A percentile compares a stretch with the other conserved stretches of the same genome.
Conservation (phyloP, 2,888 invertebrate species). For the Litoditis marina region DNA sequence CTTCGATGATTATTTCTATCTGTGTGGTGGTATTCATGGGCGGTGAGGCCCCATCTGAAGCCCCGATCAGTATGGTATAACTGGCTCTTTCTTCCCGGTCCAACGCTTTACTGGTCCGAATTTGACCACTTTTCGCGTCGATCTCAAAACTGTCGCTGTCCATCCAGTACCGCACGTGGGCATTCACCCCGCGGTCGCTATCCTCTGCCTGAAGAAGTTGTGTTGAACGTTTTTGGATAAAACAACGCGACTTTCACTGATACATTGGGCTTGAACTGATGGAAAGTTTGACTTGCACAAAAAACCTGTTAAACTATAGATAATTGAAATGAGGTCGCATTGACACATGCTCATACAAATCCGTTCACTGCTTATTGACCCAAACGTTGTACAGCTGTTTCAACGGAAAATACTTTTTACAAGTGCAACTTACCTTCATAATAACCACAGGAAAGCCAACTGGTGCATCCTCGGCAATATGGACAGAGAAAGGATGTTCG, state of each 20-base stretch:
- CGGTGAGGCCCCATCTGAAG: conserved; percentile 86
- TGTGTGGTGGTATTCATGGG: conserved; percentile 87
- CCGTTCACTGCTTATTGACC: too few species aligned
- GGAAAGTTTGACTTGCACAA: too few species aligned
- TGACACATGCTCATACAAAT: too few species aligned
- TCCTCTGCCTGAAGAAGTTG: conserved; percentile 76
- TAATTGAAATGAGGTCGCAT: background rate
- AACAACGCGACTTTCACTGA: too few species aligned
- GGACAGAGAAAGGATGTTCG: conserved; percentile 50
- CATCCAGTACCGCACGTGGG: conserved; percentile 68
- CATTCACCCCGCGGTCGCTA: conserved; percentile 90
- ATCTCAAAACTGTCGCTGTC: conserved; percentile 73
- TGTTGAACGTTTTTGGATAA: too few species aligned
- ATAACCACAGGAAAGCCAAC: conserved; percentile 77
- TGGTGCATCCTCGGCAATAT: conserved; percentile 80
- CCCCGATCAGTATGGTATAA: conserved; percentile 85
- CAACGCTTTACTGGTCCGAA: conserved; percentile 66
- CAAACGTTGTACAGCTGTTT: too few species aligned
- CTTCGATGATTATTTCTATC: conserved; percentile 87
- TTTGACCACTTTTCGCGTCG: conserved; percentile 87
- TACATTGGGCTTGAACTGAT: too few species aligned
- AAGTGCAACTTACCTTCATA: conserved; percentile 70
- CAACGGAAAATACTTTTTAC: background rate
- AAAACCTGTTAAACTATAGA: too few species aligned
- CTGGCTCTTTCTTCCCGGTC: conserved; percentile 79